Evolutionary conservation across 2,113 vertebrate genomes (phyloP).

Genomic region (Upupa epops): DNA sequence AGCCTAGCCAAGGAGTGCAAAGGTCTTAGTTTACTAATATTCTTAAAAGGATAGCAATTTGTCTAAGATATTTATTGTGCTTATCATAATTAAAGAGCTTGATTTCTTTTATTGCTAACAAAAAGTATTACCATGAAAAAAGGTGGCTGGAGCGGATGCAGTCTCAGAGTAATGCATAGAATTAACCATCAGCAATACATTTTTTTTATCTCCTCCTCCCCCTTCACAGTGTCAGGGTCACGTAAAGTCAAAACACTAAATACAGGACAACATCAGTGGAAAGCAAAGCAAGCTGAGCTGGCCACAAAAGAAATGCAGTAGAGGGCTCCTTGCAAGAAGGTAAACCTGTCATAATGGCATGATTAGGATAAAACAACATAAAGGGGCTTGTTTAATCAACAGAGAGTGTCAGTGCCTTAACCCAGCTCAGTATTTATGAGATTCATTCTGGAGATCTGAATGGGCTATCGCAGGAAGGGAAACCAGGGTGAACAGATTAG

Average conservation of each 20-base stretch:
- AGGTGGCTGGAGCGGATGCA: not conserved
- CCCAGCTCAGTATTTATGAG: not conserved
- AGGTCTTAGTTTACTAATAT: conserved; percentile 65
- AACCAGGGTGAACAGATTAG: not conserved
- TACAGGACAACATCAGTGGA: conserved; percentile 23
- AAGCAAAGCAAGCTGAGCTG: conserved; percentile 26
- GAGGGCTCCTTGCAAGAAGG: conserved; percentile 7
- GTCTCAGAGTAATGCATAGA: not conserved
- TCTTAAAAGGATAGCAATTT: conserved; percentile 68
- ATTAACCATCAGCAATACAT: conserved; percentile 48
- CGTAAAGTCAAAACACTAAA: conserved; percentile 48
- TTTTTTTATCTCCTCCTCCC: conserved; percentile 29
- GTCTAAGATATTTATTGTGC: conserved; percentile 50
- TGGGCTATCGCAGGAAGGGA: not conserved
- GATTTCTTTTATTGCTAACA: conserved; percentile 53
- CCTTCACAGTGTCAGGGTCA: conserved; percentile 37
- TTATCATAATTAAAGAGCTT: conserved; percentile 60
- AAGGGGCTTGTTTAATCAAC: not conserved
- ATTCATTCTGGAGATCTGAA: not conserved
- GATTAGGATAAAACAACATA: conserved; percentile 6
- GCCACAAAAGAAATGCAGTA: not conserved
- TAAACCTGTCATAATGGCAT: conserved; percentile 9
- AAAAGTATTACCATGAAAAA: conserved; percentile 60
- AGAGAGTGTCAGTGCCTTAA: not conserved
- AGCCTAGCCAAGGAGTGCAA: conserved; percentile 55